Evolutionary conservation across 2,797 vertebrate genomes (phyloP), one percentile per base, ranked within the genome.

Genomic region (Trachops cirrhosus): DNA sequence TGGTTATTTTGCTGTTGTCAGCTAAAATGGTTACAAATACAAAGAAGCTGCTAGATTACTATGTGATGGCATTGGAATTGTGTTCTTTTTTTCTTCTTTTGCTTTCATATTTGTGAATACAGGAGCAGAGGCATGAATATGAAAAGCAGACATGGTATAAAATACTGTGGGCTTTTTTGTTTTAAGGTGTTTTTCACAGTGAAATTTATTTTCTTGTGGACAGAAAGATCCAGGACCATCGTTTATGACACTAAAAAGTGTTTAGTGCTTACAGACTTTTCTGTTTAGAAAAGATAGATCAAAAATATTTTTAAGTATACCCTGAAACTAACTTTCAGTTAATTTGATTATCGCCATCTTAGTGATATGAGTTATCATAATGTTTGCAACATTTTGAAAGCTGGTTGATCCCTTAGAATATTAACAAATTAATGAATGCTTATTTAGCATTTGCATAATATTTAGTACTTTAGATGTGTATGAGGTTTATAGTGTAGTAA

Each of bases 1-100:
- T 96, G 67, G 15, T 83, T 83, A 67, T 95, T 98, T 95, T 97
- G 93, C 68, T 87, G 24, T 91, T 82, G 86, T 96, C 94, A 96
- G 90, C 92, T 84, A 74, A 87, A 95, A 75, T 96, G 86, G 34
- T 79, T 88, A 64, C 95, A 89, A 96, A 93, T 82, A 46, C 71
- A 73, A 95, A 94, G 90, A 80, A 80, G 70, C 94, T 92, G 70
- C 92, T 59, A 37, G 85, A 70, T 93, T 90, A 93, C 74, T 91
- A 32, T 93, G 46, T 97, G 83, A 89, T 94, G 82, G 50, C 64
- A 90, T n/a, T 84, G 73, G n/a, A 91, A 85, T 68, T 92, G 44
- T 41, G 39, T 89, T 94, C 50, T 90, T 96, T 50, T 37, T 87
- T 74, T 78, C 48, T 74, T 78, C 54, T 24, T 84, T 75, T 54